Evolutionary conservation across 2,888 invertebrate species (phyloP), one percentile per base, ranked within the genome.

Genomic region (Cinara cedri): DNA sequence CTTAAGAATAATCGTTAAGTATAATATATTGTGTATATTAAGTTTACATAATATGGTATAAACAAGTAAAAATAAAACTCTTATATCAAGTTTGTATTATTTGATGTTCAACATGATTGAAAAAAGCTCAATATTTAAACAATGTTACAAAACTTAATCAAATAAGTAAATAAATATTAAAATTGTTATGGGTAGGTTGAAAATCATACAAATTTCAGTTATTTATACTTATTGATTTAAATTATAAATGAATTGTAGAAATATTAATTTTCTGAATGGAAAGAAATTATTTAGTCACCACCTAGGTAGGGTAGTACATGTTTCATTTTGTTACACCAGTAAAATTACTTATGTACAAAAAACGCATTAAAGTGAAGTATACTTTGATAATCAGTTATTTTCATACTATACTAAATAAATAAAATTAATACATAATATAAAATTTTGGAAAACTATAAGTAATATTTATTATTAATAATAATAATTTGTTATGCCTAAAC

Each of bases 401-500:
- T 3, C 19, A 60, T 21, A 10, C 70, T 78, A 78, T 1, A 78
- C 51, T 78, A 78, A 57, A 76, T 78, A 70, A 68, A 70, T 70
- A 78, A 60, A 78, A 68, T 78, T 68, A 76, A 68, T 70, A 60
- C 68, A 70, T 60, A 78, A 60, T 70, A 60, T 60, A 70, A 78
- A 78, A 78, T 78, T 34, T 78, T 78, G 57, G 51, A 78, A 78
- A 74, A 74, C 74, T 63, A 65, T 54, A 65, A 74, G 21, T 74
- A 34, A 74, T 51, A 74, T 68, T 49, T 78, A 75, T 42, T 71
- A 57, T 54, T 63, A 72, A 57, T 74, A 76, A 75, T 55, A 65
- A 78, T 78, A 78, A 78, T 78, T 78, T 78, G 49, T 78, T 78
- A 78, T 21, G 21, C 46, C 78, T 78, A 68, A 68, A 70, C 19